phyloP scores from a whole-genome alignment of 2,888 invertebrate species.

The Leuctra nigra region DNA sequence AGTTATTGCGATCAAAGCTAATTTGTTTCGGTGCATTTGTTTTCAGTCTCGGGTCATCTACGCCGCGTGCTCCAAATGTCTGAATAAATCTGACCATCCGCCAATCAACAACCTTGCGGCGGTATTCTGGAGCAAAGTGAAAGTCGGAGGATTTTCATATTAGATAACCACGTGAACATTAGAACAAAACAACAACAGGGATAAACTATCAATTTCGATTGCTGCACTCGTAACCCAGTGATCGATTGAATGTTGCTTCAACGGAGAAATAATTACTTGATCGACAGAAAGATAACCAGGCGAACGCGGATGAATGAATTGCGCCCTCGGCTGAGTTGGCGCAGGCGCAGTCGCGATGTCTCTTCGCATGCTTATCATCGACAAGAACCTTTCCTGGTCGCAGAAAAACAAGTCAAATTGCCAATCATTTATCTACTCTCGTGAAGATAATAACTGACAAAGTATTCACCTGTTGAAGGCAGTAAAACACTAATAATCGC shows the following conservation, averaged over 20 bases:
- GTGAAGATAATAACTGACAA: no score
- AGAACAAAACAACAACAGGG: conserved; percentile 6
- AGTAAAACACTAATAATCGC: no score
- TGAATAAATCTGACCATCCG: conserved; percentile 5
- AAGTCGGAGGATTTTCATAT: conserved; percentile 2
- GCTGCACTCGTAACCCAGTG: conserved; percentile 13
- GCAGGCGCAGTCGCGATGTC: no score
- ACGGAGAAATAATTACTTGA: conserved; percentile 8
- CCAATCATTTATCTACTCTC: no score
- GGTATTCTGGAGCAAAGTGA: conserved; percentile 15
- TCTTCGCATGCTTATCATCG: no score
- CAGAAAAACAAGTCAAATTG: no score
- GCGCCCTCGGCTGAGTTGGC: no score
- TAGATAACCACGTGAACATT: conserved; percentile 11
- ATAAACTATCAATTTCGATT: conserved; percentile 18
- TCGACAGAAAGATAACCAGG: no score
- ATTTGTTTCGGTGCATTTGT: conserved; percentile 3
- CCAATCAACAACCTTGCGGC: conserved; percentile 7
- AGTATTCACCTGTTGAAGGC: no score
- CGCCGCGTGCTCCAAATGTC: conserved; percentile 12
- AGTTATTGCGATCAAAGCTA: neutral
- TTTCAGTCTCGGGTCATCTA: conserved; percentile 3
- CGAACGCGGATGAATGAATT: no score
- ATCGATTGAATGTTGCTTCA: conserved; percentile 13
- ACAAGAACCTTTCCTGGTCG: no score